Evolutionary conservation across 2,888 invertebrate species (phyloP), one percentile per base, ranked within the genome.

Genomic region (Drosophila anceps): DNA sequence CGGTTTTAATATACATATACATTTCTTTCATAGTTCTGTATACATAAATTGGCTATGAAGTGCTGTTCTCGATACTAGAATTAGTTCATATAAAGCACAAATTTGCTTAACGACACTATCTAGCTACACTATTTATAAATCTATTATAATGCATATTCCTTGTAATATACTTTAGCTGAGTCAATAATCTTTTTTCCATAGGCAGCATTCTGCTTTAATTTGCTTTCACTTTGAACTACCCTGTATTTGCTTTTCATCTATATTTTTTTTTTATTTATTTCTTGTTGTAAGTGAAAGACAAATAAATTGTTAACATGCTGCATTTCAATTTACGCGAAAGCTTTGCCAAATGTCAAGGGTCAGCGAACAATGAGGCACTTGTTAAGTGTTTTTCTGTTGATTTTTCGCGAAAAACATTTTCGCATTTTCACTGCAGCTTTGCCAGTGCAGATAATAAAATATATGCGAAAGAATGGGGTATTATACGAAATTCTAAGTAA

Each of bases 281-380:
- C 18, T 20, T 27, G 5, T 8, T 33, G 31, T 7, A 33, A 51
- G 37, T 31, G 18, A 18, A 31, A 29, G 12, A 39, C 37, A 50
- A 54, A 68, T 70, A 70, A 55, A 71, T 31, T 61, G 69, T 54
- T 54, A 54, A 69, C 57, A 44, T 29, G 2, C 44, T 55, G 57
- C 57, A 67, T 55, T 68, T 64, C 69, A 61, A 79, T 79, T 64
- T 64, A 31, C 44, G 50, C 46, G 24, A 54, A 53, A 60, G 27
- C 46, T 12, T 43, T 44, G 27, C 35, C 39, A 63, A 51, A 43
- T 62, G 57, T 29, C 69, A 58, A 51, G 53, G 53, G 51, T 57
- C 33, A 35, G 43, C 24, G 24, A 41, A 53, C 55, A 60, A 55
- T 55, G 64, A 46, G 39, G 33, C 41, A 69, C 55, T 76, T 59